Conservation (phyloP, 1,140 invertebrate species). For the Trichogramma pretiosum region DNA sequence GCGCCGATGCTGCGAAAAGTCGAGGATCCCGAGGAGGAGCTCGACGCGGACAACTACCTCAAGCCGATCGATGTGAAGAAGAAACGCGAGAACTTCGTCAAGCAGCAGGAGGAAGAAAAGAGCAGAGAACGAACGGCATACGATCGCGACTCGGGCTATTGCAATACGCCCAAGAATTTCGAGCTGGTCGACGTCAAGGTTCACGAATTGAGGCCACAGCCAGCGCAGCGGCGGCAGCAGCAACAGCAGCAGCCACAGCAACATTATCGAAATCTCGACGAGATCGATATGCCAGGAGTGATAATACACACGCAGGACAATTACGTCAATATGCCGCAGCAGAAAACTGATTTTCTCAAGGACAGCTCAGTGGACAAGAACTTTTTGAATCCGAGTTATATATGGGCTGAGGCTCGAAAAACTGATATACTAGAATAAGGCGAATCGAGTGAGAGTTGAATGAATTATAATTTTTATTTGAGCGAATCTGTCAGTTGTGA, state of each 20-base stretch:
- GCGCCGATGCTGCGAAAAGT: conserved; percentile 48
- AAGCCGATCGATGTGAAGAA: conserved; percentile 41
- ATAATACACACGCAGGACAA: conserved; percentile 35
- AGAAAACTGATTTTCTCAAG: conserved; percentile 46
- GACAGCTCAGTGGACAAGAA: conserved; percentile 31
- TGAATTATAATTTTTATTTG: too few relatives aligned
- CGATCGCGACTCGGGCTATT: conserved; percentile 33
- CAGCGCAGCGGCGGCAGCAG: not conserved
- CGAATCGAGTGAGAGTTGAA: too few relatives aligned
- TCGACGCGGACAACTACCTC: conserved; percentile 37
- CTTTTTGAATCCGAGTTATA: conserved; percentile 46
- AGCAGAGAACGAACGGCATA: conserved; percentile 4
- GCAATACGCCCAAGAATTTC: conserved; percentile 32
- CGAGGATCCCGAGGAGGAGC: conserved; percentile 14
- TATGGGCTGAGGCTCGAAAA: conserved; percentile 54
- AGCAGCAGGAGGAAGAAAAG: conserved; percentile 25
- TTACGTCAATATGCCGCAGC: conserved; percentile 52
- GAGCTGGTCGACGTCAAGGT: conserved; percentile 27
- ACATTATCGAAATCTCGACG: not conserved
- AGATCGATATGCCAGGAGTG: not conserved
- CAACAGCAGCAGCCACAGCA: not conserved
- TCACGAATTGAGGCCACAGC: not conserved
- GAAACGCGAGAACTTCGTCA: conserved; percentile 36
- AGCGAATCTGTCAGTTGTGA: too few relatives aligned
- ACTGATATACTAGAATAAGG: conserved; percentile 19